A percentile compares a stretch with the other conserved stretches of the same genome.
These are phyloP conservation scores for Neodontobutis hainanensis DNA, from an alignment of 2,113 vertebrate genomes.

Conservation along the genomic window DNA sequence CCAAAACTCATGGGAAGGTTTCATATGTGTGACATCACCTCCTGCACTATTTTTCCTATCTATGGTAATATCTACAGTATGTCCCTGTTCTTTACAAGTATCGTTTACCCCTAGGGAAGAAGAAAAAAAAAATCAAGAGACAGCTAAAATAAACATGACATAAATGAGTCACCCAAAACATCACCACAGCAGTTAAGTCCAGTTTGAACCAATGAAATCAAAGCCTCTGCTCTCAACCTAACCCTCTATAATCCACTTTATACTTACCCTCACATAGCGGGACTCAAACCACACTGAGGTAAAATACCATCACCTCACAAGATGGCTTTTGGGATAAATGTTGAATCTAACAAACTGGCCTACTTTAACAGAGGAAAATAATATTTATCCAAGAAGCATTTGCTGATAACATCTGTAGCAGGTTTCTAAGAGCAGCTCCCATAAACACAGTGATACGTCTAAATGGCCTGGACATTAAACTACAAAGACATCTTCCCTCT, in stretches of 20 bases:
- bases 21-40: neutral
- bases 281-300: conserved; percentile 54
- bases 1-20: no score
- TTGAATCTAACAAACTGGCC: conserved; percentile 64
- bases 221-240: conserved; percentile 56
- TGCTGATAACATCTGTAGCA: conserved; percentile 61
- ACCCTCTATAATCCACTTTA: conserved; percentile 62
- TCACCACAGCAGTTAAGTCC: conserved; percentile 68
- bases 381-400: conserved; percentile 66
- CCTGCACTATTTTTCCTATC: conserved; percentile 1
- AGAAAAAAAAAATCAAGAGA: conserved; percentile 13
- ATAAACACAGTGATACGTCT: conserved; percentile 69
- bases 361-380: conserved; percentile 68
- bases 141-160: conserved; percentile 59
- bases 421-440: conserved; percentile 68
- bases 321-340: conserved; percentile 57
- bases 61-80: neutral
- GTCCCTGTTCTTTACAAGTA: neutral
- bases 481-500: conserved; percentile 34
- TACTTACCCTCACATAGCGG: conserved; percentile 53
- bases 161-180: conserved; percentile 62
- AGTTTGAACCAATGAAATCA: conserved; percentile 67
- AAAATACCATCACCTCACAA: conserved; percentile 69
- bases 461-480: conserved; percentile 40
- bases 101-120: conserved; percentile 9